Conservation (phyloP, 2,888 invertebrate genomes). For the Oxyscelio sp. region DNA sequence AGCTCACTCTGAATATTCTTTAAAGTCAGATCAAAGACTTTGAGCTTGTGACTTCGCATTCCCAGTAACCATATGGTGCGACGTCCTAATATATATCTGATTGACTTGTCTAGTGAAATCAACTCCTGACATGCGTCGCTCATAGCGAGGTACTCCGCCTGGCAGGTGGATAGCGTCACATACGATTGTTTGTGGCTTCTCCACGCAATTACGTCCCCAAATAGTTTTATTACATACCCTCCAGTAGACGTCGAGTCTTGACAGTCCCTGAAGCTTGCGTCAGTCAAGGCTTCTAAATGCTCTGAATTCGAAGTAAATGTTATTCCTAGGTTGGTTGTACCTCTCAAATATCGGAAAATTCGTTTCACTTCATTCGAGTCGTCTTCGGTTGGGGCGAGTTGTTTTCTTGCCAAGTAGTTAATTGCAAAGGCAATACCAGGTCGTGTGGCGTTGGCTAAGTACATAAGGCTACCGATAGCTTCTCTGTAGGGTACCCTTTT, state of each 20-base stretch:
- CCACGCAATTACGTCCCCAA: conserved; percentile 69
- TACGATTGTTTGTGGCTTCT: conserved; percentile 41
- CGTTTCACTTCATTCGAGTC: conserved; percentile 67
- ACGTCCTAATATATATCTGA: conserved; percentile 55
- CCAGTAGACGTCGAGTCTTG: conserved; percentile 61
- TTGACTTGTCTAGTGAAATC: conserved; percentile 68
- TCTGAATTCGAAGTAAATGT: conserved; percentile 25
- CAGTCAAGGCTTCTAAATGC: conserved; percentile 70
- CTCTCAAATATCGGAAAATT: conserved; percentile 27
- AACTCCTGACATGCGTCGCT: conserved; percentile 53
- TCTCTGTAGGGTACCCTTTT: conserved; percentile 59
- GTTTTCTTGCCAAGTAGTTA: conserved; percentile 3
- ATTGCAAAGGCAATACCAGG: conserved; percentile 46
- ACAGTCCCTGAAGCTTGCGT: conserved; percentile 76
- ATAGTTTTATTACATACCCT: conserved; percentile 66
- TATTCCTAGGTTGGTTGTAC: conserved; percentile 31
- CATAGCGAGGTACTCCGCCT: conserved; percentile 63
- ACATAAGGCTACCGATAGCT: conserved; percentile 68
- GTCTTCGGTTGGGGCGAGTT: conserved; percentile 42
- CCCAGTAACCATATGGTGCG: conserved; percentile 42
- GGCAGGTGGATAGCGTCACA: conserved; percentile 65
- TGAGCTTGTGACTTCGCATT: conserved; percentile 73
- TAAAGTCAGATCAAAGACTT: conserved; percentile 50
- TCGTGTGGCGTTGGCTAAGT: conserved; percentile 64
- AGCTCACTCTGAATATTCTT: conserved; percentile 53